A percentile compares a stretch with the other conserved stretches of the same genome.
These are phyloP conservation scores for Nettapus auritus DNA, from an alignment of 2,113 vertebrate species.

Conservation along the genomic window DNA sequence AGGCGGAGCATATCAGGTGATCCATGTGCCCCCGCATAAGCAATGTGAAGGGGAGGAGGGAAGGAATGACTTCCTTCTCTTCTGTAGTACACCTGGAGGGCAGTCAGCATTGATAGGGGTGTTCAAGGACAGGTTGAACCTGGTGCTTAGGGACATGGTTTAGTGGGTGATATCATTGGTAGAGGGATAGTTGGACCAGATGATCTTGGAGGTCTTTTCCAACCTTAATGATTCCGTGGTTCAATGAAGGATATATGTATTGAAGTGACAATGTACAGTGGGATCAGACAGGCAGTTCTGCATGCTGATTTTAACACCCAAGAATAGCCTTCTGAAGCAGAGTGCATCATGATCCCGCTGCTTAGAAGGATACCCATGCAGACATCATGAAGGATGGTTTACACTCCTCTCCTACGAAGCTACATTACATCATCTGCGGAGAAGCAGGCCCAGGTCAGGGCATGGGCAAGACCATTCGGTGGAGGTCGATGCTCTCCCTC, in stretches of 20 bases:
- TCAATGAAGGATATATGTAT: too few relatives aligned
- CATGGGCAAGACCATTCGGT: accelerated
- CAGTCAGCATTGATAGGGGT: not conserved
- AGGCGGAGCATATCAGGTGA: not conserved
- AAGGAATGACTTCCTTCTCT: not conserved
- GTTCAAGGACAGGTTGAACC: too few relatives aligned
- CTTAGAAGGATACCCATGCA: not conserved
- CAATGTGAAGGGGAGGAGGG: not conserved
- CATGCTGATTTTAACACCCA: not conserved
- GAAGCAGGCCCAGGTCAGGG: not conserved
- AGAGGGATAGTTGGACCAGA: too few relatives aligned
- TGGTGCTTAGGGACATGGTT: too few relatives aligned
- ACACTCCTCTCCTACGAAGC: not conserved
- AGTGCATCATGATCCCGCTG: not conserved
- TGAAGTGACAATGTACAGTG: not conserved
- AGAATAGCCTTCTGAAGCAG: not conserved
- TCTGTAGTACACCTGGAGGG: not conserved
- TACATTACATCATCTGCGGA: accelerated
- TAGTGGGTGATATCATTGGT: too few relatives aligned
- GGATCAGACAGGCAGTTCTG: not conserved
- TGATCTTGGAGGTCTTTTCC: too few relatives aligned
- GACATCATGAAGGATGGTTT: accelerated
- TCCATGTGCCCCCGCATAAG: not conserved
- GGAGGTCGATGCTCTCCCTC: not conserved
- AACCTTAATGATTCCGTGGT: too few relatives aligned